Conservation (phyloP, 1,140 invertebrate species). For the Diuraphis noxia region DNA sequence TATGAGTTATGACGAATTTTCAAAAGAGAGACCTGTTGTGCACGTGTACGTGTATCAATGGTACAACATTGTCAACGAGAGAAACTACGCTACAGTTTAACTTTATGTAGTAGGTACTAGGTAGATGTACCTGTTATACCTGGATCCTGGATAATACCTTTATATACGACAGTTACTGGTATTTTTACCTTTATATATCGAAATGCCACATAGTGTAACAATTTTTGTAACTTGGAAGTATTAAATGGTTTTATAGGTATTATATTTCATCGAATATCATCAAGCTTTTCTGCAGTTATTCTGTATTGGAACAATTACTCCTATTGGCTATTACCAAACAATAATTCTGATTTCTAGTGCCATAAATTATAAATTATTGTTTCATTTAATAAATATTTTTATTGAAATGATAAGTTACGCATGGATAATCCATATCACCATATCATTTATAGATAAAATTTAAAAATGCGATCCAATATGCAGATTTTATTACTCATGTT, state of each 20-base stretch:
- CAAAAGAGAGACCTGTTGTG: not conserved
- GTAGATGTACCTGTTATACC: not conserved
- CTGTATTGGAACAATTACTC: not conserved
- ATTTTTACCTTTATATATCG: not conserved
- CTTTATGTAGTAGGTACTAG: not conserved
- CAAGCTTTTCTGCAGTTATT: not conserved
- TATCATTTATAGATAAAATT: not conserved
- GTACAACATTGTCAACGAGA: not conserved
- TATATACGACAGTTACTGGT: too few relatives aligned
- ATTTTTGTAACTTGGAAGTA: not conserved
- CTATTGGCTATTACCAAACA: too few relatives aligned
- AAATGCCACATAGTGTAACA: not conserved
- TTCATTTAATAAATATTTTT: not conserved
- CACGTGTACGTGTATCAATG: not conserved
- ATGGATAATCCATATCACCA: not conserved
- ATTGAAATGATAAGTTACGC: not conserved
- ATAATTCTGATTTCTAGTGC: too few relatives aligned
- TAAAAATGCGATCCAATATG: not conserved
- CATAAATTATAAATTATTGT: too few relatives aligned
- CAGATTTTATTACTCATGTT: not conserved
- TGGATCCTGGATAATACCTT: too few relatives aligned
- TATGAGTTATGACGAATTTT: not conserved
- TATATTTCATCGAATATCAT: not conserved
- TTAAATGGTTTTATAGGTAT: not conserved
- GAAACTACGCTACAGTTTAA: not conserved